Base-by-base conservation (phyloP, 1,140 invertebrate species). In the Euura saliciscinereae region DNA sequence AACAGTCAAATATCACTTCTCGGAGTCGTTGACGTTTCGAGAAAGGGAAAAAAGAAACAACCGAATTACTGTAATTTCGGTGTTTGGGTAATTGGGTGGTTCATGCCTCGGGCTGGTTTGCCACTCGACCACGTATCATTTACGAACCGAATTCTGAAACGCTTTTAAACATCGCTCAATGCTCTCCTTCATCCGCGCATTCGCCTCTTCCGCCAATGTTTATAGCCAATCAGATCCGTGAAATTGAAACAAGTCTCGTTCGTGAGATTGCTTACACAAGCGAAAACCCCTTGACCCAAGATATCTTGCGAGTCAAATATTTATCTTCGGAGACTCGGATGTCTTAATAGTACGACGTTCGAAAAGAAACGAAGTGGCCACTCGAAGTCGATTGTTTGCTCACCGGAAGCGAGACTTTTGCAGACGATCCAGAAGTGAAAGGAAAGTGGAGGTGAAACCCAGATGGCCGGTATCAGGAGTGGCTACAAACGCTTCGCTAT, bases 371-470 rank as follows among this genome's bases (percentile, higher is more conserved):
- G 28, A 28, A 28, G 28, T 28, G 28, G 51, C 51, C 51, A 59
- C 51, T 59, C 51, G 6, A 59, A 59, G 3, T 59, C 51, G 51
- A 59, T 59, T 59, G 51, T 59, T 59, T 59, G 51, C 51, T 59
- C 6, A 59, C 51, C 51, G 51, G 51, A 59, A 59, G 51, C 13
- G 13, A n/a, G 13, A 59, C 51, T 59, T 28, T 59, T 59, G 51
- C 51, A 8, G 51, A 59, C 51, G 13, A 59, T 59, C 13, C 51
- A 59, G 10, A 59, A 6, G 51, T 6, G 6, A 59, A 59, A 59
- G 51, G 51, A 59, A 59, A 59, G 51, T 59, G 51, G 51, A 59
- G 5, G 51, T 59, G 51, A 59, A 59, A 59, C 13, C 51, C 51
- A 59, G 6, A 59, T 6, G 51, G 4, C 51, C 51, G 51, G 51